Evolutionary conservation across 2,113 vertebrate species (phyloP).

Genomic region (Oophaga pumilio): DNA sequence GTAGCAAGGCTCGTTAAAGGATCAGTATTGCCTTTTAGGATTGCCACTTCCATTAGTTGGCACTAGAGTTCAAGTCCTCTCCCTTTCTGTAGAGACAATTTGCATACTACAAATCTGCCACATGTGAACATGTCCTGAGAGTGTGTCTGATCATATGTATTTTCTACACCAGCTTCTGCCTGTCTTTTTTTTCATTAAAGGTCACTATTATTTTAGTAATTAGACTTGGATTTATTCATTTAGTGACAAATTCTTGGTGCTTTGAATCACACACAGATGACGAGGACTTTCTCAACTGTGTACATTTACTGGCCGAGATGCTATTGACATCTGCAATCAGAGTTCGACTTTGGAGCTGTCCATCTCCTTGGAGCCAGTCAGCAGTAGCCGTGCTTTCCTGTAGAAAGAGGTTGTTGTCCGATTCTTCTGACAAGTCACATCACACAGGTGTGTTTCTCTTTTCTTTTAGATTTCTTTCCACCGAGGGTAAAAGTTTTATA

Average conservation of each 20-base stretch:
- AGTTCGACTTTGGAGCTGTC: not conserved
- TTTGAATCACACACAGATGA: not conserved
- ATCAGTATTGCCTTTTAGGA: no score
- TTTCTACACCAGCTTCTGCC: no score
- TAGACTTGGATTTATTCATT: not conserved
- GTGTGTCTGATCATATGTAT: no score
- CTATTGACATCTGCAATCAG: not conserved
- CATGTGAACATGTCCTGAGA: no score
- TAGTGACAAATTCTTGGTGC: not conserved
- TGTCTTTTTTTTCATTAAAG: not conserved
- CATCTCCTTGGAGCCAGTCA: not conserved
- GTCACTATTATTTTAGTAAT: not conserved
- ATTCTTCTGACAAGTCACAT: not conserved
- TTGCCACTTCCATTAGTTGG: no score
- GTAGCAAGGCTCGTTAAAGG: no score
- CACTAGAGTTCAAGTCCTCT: no score
- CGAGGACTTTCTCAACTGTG: not conserved
- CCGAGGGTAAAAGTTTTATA: no score
- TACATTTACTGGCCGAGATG: not conserved
- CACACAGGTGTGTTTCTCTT: conserved; percentile 7
- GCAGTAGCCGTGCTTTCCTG: not conserved
- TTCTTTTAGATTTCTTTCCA: not conserved
- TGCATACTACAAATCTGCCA: no score
- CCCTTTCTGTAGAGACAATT: no score
- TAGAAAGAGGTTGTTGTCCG: not conserved